These are phyloP conservation scores for Chesias legatella DNA, from an alignment of 2,888 invertebrate species.

Conservation along the genomic window DNA sequence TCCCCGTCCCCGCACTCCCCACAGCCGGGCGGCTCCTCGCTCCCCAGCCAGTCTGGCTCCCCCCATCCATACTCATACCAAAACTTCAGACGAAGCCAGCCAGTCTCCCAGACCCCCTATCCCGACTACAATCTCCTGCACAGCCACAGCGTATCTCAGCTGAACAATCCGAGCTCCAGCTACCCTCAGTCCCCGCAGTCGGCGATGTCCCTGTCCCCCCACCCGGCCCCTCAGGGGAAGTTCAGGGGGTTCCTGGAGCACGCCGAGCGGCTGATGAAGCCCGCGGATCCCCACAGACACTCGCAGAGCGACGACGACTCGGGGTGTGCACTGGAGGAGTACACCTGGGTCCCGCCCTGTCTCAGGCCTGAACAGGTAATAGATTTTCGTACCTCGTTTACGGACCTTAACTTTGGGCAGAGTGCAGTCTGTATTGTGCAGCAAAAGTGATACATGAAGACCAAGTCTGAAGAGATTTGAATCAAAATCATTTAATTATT, in stretches of 20 bases:
- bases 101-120: constrained; percentile 38
- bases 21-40: constrained; percentile 63
- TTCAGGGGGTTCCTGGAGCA: constrained; percentile 70
- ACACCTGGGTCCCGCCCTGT: constrained; percentile 98
- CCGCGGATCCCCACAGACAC: constrained; percentile 88
- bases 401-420: too few relatives aligned
- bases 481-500: too few relatives aligned
- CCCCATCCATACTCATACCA: constrained; percentile 69
- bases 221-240: constrained; percentile 70
- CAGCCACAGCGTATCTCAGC: constrained; percentile 56
- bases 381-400: too few relatives aligned
- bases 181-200: constrained; percentile 66
- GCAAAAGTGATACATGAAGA: too few relatives aligned
- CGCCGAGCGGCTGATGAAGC: constrained; percentile 82
- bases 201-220: constrained; percentile 71
- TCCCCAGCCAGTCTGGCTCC: constrained; percentile 63
- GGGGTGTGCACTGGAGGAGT: constrained; percentile 98
- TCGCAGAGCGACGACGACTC: constrained; percentile 98
- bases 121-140: constrained; percentile 56
- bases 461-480: too few relatives aligned
- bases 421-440: too few relatives aligned
- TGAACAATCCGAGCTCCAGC: constrained; percentile 40
- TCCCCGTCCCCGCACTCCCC: constrained; percentile 72
- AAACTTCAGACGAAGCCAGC: constrained; percentile 58
- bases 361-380: constrained; percentile 96